Evolutionary conservation across 2,888 invertebrate species (phyloP), one percentile per base, ranked within the genome.

Genomic region (Ophion obscuratus): DNA sequence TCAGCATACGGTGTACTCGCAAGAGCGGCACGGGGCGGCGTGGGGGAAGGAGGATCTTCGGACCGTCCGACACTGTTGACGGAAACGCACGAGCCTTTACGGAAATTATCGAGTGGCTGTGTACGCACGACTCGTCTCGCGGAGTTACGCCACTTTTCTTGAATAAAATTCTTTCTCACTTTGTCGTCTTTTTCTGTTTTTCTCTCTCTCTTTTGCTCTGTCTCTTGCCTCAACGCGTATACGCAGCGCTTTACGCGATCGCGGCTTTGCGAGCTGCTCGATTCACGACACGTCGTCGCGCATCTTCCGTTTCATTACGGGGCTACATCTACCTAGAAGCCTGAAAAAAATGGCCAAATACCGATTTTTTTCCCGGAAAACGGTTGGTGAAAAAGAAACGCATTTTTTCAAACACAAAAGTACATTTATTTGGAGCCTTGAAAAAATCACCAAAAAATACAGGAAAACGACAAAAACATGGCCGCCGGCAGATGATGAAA

Each of bases 91-190:
- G 87, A 84, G 20, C 4, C 17, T 47, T 24, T 3, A 74, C 86
- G 86, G 64, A 79, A 59, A 84, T 82, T 1, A 59, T 76, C 86
- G 84, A 86, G 53, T 27, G 44, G 17, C 59, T 44, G 59, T 70
- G 1, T 40, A 40, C 68, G 79, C 53, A 53, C 24, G 87, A 91
- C 90, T 90, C 89, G 89, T 90, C 90, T 89, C 89, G 17, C 20
- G 40, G 40, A 31, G 89, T 91, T 91, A 90, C 90, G 89, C 87
- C 89, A 89, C 89, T 90, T 87, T 80, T 89, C 90, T 90, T 90
- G 86, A 91, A 91, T 91, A 91, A 91, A 91, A 91, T 91, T 91
- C 90, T 87, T 87, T 40, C 40, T 7, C 9, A 40, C 40, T 31
- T 31, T 40, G 40, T 40, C 40, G 40, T 40, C 40, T 40, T 40